phyloP scores from a whole-genome alignment of 2,888 invertebrate species.

The Desoria tigrina region DNA sequence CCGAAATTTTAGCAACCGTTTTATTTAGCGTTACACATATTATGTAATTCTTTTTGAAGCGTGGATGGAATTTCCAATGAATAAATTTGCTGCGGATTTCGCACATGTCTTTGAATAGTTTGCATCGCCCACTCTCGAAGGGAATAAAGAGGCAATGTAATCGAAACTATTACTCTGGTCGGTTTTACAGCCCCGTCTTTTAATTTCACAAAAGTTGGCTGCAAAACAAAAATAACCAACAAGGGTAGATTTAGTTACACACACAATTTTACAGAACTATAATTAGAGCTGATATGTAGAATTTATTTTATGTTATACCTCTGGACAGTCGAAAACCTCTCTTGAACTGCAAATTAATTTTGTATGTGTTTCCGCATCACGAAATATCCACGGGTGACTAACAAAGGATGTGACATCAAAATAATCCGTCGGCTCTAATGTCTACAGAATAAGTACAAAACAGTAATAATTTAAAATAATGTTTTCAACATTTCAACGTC shows the following conservation, averaged over 20 bases:
- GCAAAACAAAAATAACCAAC: slow-evolving; percentile 10
- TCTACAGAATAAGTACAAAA: slow-evolving; percentile 41
- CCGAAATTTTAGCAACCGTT: too few relatives aligned
- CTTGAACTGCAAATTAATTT: slow-evolving; percentile 62
- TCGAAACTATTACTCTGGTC: slow-evolving; percentile 58
- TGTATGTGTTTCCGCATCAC: slow-evolving; percentile 70
- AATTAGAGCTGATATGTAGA: too few relatives aligned
- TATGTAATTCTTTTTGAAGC: slow-evolving; percentile 47
- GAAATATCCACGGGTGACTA: slow-evolving; percentile 83
- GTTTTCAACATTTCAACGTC: too few relatives aligned
- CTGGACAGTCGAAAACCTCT: slow-evolving; percentile 55
- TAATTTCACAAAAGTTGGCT: slow-evolving; percentile 41
- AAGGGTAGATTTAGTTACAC: background rate
- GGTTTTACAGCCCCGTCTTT: slow-evolving; percentile 38
- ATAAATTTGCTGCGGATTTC: slow-evolving; percentile 56
- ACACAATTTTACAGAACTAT: too few relatives aligned
- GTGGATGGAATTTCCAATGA: slow-evolving; percentile 59
- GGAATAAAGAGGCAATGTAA: slow-evolving; percentile 62
- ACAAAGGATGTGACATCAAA: slow-evolving; percentile 73
- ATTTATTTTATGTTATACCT: too few relatives aligned
- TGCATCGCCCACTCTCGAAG: slow-evolving; percentile 60
- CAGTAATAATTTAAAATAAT: too few relatives aligned
- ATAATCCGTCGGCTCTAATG: slow-evolving; percentile 57
- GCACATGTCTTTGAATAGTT: slow-evolving; percentile 58
- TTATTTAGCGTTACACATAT: background rate